A percentile compares a stretch with the other conserved stretches of the same genome.
Evolutionary conservation across 2,113 vertebrate species (phyloP).

Genomic region (Platanista minor): DNA sequence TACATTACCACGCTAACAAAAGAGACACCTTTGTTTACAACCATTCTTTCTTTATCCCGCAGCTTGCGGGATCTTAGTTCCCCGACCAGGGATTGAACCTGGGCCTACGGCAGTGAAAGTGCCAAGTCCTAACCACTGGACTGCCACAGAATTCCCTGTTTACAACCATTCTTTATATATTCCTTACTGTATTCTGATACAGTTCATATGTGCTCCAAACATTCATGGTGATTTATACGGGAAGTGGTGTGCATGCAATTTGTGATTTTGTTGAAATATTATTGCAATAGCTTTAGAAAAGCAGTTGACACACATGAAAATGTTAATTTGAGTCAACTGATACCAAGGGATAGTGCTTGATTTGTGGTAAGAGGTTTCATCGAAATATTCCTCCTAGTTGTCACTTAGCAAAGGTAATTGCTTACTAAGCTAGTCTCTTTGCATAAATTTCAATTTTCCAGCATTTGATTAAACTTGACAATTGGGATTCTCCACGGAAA

Average conservation of each 20-base stretch:
- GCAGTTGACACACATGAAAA: background rate
- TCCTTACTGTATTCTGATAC: background rate
- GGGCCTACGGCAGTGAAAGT: no score
- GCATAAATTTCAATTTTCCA: constrained; percentile 28
- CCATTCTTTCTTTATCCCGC: background rate
- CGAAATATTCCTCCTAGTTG: background rate
- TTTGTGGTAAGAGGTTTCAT: background rate
- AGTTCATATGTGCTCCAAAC: background rate
- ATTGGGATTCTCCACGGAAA: constrained; percentile 64
- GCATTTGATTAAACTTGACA: constrained; percentile 41
- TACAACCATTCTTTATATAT: background rate
- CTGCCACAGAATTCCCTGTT: background rate
- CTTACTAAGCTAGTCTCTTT: constrained; percentile 10
- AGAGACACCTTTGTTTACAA: background rate
- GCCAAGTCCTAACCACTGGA: no score
- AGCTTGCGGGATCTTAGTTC: no score
- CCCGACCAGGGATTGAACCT: no score
- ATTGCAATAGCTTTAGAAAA: background rate
- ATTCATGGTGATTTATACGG: background rate
- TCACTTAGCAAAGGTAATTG: background rate
- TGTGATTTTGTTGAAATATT: background rate
- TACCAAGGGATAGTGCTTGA: background rate
- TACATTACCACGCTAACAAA: background rate
- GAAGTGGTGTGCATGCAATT: background rate
- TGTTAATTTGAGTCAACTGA: background rate